Evolutionary conservation across 2,888 invertebrate genomes (phyloP), one percentile per base, ranked within the genome.

Genomic region (Synanthedon andrenaeformis): DNA sequence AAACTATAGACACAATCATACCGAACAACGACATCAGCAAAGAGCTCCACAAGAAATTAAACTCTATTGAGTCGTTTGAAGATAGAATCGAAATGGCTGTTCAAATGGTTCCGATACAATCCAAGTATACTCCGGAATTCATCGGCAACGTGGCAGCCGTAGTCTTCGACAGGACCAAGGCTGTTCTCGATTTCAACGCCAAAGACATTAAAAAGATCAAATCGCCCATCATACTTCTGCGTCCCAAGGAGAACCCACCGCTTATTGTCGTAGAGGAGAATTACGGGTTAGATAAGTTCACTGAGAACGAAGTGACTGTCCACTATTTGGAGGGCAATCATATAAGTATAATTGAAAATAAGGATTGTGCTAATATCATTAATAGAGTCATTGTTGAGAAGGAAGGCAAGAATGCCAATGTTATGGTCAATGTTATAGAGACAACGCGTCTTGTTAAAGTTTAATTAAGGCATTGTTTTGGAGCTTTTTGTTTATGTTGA

Each of bases 301-400:
- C 91, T 0, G 87, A 88, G 28, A 83, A 86, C 0, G 82, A 83
- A 3, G 88, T 93, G 0, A 86, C 88, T 1, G 80, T 93, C 0
- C 89, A 90, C 62, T 89, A 87, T 51, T 79, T 93, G n/a, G 92
- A 93, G 65, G 94, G 94, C 10, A 92, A 92, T 67, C 94, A 95
- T 64, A 72, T 89, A 0, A 90, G 90, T 48, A 92, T 94, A 63
- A 67, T 94, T 60, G 91, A 93, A 12, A 92, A 91, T 64, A 83
- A 89, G 52, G 90, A 90, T 60, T 79, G 91, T 52, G 89, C 91
- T 0, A 88, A 91, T 61, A 86, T 92, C 41, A 91, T 93, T 51
- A 92, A 92, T 58, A 81, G 73, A 55, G 56, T 72, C 10, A 52
- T 87, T 17, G 55, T 62, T 0, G 77, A 75, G 5, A 64, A 67